phyloP scores from a whole-genome alignment of 23 tunicate genomes.

The Styela clava region DNA sequence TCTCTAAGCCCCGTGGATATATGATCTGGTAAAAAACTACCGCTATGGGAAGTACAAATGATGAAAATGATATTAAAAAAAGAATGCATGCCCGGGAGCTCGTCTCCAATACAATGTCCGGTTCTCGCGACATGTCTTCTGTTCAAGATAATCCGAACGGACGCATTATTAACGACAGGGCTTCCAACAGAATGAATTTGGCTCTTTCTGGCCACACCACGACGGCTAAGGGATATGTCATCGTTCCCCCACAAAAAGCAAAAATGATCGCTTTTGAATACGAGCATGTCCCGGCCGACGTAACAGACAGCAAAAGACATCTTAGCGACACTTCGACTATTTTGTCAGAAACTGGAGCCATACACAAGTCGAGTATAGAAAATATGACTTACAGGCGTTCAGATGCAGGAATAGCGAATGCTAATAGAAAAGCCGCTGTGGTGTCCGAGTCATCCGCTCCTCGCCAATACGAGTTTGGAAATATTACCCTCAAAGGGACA shows the following conservation, averaged over 20 bases:
- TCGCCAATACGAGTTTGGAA: background rate
- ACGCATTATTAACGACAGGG: background rate
- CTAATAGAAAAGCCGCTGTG: slow-evolving; percentile 17
- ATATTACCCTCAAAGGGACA: background rate
- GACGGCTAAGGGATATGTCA: slow-evolving; percentile 1
- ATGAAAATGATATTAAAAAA: background rate
- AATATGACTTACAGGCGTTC: background rate
- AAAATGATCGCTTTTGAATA: background rate
- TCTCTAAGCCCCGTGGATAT: too few relatives aligned
- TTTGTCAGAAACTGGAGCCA: slow-evolving; percentile 25
- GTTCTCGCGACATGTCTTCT: background rate
- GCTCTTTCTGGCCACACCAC: background rate
- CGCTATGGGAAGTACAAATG: background rate
- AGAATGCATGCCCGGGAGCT: background rate
- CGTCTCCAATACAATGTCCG: background rate
- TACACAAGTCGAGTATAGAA: slow-evolving; percentile 20
- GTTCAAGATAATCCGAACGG: background rate
- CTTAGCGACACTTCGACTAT: slow-evolving; percentile 27
- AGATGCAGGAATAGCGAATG: background rate
- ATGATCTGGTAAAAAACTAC: too few relatives aligned
- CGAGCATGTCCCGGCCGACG: background rate
- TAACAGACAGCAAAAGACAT: background rate
- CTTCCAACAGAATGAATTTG: background rate
- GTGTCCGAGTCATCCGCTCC: slow-evolving; percentile 33
- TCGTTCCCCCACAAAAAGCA: slow-evolving; percentile 2